Evolutionary conservation across 2,888 invertebrate genomes (phyloP).

Genomic region (Parnassius apollo): DNA sequence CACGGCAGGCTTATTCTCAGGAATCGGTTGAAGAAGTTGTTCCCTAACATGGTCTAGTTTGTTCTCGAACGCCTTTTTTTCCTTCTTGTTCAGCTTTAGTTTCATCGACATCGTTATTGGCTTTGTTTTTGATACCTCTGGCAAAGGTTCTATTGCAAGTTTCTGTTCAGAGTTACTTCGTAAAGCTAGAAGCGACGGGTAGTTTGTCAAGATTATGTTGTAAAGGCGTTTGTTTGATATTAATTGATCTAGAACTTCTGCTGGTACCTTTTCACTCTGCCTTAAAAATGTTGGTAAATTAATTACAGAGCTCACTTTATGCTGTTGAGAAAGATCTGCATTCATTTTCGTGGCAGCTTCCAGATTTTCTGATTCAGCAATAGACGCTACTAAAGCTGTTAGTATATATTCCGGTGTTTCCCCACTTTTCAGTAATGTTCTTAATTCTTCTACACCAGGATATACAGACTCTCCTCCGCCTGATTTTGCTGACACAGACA

Average conservation of each 20-base stretch:
- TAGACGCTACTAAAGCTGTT: constrained; percentile 82
- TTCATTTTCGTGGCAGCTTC: constrained; percentile 73
- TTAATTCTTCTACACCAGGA: constrained; percentile 84
- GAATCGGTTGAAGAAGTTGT: constrained; percentile 68
- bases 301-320: constrained; percentile 84
- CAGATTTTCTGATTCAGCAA: constrained; percentile 74
- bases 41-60: constrained; percentile 66
- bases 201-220: constrained; percentile 86
- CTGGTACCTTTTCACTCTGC: constrained; percentile 87
- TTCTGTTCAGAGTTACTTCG: constrained; percentile 84
- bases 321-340: constrained; percentile 62
- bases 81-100: constrained; percentile 61
- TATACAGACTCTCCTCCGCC: constrained; percentile 81
- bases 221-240: constrained; percentile 83
- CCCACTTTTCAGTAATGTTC: constrained; percentile 85
- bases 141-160: constrained; percentile 60
- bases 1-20: constrained; percentile 63
- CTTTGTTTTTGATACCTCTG: constrained; percentile 61
- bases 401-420: constrained; percentile 85
- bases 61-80: constrained; percentile 64
- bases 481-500: constrained; percentile 77
- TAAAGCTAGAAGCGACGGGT: constrained; percentile 84
- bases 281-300: constrained; percentile 90
- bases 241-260: constrained; percentile 86
- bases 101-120: constrained; percentile 84